Percentiles rank a stretch among this genome's conserved stretches.
These are phyloP conservation scores for Diabrotica balteata DNA, from an alignment of 2,888 invertebrate genomes.

Conservation along the genomic window DNA sequence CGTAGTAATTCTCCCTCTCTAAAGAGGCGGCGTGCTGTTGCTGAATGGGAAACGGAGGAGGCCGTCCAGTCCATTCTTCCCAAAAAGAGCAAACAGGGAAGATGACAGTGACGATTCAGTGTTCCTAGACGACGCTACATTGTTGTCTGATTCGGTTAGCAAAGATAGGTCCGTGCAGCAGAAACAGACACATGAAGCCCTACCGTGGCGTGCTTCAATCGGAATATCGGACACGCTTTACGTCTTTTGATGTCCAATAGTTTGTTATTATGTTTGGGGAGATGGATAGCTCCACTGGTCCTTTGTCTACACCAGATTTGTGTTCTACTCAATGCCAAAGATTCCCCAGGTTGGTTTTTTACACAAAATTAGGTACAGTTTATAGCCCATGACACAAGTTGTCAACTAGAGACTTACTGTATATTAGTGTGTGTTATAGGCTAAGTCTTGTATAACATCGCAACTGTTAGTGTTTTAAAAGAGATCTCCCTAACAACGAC, in stretches of 20 bases:
- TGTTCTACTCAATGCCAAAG: no score
- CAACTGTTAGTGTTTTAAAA: conserved; percentile 24
- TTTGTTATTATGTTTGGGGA: no score
- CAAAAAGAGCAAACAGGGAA: conserved; percentile 58
- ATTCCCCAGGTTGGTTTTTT: no score
- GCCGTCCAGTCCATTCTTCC: conserved; percentile 64
- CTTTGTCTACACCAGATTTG: no score
- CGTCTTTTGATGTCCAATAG: no score
- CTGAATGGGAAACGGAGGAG: conserved; percentile 66
- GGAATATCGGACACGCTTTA: conserved; percentile 68
- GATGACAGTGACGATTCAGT: conserved; percentile 58
- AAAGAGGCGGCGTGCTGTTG: conserved; percentile 61
- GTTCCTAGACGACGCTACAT: conserved; percentile 60
- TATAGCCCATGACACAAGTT: conserved; percentile 66
- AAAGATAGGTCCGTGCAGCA: conserved; percentile 42
- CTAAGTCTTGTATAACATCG: conserved; percentile 22
- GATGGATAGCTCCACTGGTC: no score
- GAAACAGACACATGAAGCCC: conserved; percentile 20
- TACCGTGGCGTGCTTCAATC: conserved; percentile 58
- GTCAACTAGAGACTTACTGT: conserved; percentile 50
- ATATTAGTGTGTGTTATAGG: conserved; percentile 18
- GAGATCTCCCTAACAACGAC: conserved; percentile 31
- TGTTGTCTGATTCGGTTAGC: conserved; percentile 56
- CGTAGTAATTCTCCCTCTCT: conserved; percentile 53
- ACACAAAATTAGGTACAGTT: no score